phyloP scores from a whole-genome alignment of 1,140 invertebrate species.

The Conopomorpha cramerella region DNA sequence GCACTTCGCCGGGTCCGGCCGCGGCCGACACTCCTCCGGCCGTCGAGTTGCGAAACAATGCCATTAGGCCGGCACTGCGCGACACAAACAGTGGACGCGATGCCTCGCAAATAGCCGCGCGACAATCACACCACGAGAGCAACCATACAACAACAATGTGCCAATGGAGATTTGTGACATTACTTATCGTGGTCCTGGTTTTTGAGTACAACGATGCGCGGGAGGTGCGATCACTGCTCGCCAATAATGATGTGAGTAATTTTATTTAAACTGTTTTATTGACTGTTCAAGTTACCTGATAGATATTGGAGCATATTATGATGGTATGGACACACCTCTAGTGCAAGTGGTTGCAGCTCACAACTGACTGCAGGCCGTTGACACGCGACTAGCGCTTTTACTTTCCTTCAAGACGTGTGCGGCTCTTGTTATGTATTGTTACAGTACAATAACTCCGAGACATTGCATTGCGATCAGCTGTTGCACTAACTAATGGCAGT shows the following conservation, averaged over 20 bases:
- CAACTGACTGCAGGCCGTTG: no score
- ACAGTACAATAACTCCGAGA: no score
- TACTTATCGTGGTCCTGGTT: slow-evolving; percentile 35
- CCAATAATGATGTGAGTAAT: slow-evolving; percentile 41
- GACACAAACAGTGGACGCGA: slow-evolving; percentile 34
- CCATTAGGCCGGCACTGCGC: slow-evolving; percentile 26
- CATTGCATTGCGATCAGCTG: no score
- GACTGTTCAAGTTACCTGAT: background rate
- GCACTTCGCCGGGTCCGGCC: no score
- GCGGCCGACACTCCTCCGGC: slow-evolving; percentile 44
- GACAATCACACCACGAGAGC: slow-evolving; percentile 15
- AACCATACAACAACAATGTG: slow-evolving; percentile 31
- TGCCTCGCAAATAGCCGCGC: slow-evolving; percentile 45
- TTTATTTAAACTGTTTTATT: background rate
- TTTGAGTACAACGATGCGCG: slow-evolving; percentile 15
- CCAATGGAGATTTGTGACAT: slow-evolving; percentile 45
- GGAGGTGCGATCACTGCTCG: slow-evolving; percentile 24
- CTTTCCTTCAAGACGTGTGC: no score
- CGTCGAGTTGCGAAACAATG: slow-evolving; percentile 48
- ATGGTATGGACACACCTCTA: no score
- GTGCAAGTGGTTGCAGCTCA: no score
- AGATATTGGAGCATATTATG: background rate
- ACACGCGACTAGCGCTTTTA: no score
- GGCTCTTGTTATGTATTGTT: no score
- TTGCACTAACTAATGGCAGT: no score